Evolutionary conservation across 2,888 invertebrate species (phyloP).

Genomic region (Neria commutata): DNA sequence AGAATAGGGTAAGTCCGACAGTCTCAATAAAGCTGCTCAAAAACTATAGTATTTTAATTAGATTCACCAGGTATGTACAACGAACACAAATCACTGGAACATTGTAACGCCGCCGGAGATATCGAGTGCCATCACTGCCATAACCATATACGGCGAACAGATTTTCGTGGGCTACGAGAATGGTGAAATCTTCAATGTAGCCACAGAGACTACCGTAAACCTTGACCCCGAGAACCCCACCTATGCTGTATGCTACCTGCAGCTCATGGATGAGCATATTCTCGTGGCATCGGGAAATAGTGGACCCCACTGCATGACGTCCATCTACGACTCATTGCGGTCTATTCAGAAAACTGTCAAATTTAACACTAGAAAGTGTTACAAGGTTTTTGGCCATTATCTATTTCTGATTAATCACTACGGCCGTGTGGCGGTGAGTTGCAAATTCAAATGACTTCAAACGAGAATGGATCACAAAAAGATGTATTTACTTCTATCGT

Average conservation of each 20-base stretch:
- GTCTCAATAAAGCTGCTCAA: neutral
- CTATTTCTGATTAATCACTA: conserved; percentile 43
- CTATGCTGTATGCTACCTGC: conserved; percentile 44
- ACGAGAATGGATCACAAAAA: neutral
- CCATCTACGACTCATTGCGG: conserved; percentile 19
- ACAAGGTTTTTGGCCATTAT: conserved; percentile 34
- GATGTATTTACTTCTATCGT: conserved; percentile 4
- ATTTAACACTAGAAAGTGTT: conserved; percentile 34
- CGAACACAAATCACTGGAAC: conserved; percentile 44
- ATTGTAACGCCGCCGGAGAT: conserved; percentile 38
- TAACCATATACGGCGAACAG: conserved; percentile 35
- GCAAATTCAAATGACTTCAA: neutral
- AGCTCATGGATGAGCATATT: conserved; percentile 41
- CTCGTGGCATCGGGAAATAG: conserved; percentile 42
- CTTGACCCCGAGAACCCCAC: conserved; percentile 25
- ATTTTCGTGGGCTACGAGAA: conserved; percentile 50
- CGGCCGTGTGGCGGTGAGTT: conserved; percentile 39
- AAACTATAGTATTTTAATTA: conserved; percentile 20
- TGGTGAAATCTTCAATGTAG: conserved; percentile 49
- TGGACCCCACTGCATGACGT: conserved; percentile 28
- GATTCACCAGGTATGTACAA: conserved; percentile 50
- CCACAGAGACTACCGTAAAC: conserved; percentile 26
- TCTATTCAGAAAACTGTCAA: conserved; percentile 17
- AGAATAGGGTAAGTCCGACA: conserved; percentile 42
- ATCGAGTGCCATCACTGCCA: conserved; percentile 43